Conservation (phyloP, 2,797 vertebrate genomes). For the Brachyrhaphis roseni region DNA sequence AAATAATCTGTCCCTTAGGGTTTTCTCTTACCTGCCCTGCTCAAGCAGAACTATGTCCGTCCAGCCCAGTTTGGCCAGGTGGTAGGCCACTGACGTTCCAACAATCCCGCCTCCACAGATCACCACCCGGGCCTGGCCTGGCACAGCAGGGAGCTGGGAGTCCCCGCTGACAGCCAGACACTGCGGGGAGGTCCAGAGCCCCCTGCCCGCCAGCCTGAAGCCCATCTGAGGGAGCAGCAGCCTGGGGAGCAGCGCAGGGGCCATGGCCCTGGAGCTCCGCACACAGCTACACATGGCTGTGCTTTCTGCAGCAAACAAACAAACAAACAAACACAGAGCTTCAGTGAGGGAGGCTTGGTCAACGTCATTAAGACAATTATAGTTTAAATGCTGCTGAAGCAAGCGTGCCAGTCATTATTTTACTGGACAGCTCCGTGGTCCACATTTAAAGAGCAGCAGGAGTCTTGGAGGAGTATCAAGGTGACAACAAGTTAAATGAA, state of each 20-base stretch:
- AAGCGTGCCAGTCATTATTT: background rate
- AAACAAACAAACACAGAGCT: background rate
- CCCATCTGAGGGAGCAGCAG: slow-evolving; percentile 76
- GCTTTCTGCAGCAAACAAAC: slow-evolving; percentile 36
- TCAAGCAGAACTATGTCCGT: slow-evolving; percentile 92
- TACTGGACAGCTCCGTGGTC: background rate
- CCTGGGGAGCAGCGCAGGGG: slow-evolving; percentile 82
- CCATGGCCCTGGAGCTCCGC: slow-evolving; percentile 78
- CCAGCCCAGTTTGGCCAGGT: slow-evolving; percentile 95
- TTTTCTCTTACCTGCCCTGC: slow-evolving; percentile 90
- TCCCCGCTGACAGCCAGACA: slow-evolving; percentile 70
- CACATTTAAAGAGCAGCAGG: background rate
- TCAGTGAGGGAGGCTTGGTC: background rate
- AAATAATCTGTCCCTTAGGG: too few species aligned
- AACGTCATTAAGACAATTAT: background rate
- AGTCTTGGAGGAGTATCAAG: slow-evolving; percentile 23
- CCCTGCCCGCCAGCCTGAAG: slow-evolving; percentile 61
- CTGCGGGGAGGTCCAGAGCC: slow-evolving; percentile 54
- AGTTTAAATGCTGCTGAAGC: background rate
- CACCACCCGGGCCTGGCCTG: slow-evolving; percentile 89
- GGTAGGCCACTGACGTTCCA: slow-evolving; percentile 95
- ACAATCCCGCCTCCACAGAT: slow-evolving; percentile 94
- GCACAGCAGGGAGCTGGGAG: slow-evolving; percentile 75
- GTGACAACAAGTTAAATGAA: slow-evolving; percentile 28
- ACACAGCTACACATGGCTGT: slow-evolving; percentile 81